These are phyloP conservation scores for Beroe ovata DNA, from an alignment of 37 sponge, comb jelly and placozoan species.

Conservation along the genomic window DNA sequence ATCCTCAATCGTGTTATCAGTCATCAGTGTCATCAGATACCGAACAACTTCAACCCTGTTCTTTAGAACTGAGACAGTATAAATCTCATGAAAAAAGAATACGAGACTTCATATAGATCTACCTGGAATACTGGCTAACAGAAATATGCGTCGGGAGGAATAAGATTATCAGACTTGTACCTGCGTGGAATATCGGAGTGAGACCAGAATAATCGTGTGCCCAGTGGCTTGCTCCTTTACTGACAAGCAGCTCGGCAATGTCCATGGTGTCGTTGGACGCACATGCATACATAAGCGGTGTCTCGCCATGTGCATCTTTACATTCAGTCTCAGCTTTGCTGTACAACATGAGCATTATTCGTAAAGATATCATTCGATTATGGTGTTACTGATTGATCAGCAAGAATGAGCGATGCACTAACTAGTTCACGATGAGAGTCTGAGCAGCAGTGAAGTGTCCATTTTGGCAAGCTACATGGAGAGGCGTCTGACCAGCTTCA, in stretches of 20 bases:
- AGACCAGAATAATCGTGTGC: conserved; percentile 10
- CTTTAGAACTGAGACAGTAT: conserved; percentile 15
- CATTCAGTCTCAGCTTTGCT: background rate
- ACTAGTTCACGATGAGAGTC: background rate
- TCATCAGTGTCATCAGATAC: conserved; percentile 52
- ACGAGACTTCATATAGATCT: too few relatives aligned
- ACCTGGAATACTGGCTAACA: too few relatives aligned
- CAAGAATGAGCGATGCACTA: too few relatives aligned
- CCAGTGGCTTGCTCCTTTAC: background rate
- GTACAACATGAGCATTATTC: too few relatives aligned
- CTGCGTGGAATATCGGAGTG: conserved; percentile 19
- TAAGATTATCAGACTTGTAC: background rate
- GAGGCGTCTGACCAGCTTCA: background rate
- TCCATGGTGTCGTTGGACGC: background rate
- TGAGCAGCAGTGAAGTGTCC: background rate
- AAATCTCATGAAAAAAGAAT: too few relatives aligned
- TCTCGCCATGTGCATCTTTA: conserved; percentile 9
- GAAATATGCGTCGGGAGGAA: too few relatives aligned
- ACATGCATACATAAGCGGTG: conserved; percentile 8
- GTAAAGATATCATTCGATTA: too few relatives aligned
- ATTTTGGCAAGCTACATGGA: conserved; percentile 24
- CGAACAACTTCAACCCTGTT: conserved; percentile 4
- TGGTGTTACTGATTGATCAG: too few relatives aligned
- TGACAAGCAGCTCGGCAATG: background rate
- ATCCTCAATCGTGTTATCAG: conserved; percentile 8